Evolutionary conservation across 1,140 invertebrate genomes (phyloP).

Genomic region (Papilio aristodemus): DNA sequence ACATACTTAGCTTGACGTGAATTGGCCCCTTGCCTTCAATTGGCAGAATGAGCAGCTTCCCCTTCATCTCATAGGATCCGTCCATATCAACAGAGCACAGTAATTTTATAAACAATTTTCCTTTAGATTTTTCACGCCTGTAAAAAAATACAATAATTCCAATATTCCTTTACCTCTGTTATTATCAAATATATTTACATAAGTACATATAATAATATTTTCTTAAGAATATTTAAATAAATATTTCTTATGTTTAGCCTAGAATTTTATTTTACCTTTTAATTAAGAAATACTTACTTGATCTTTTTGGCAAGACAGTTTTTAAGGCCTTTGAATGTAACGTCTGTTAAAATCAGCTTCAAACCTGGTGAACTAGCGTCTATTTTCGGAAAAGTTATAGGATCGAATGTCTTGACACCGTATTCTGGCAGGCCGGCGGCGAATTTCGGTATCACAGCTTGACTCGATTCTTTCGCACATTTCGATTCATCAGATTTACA

Average conservation of each 20-base stretch:
- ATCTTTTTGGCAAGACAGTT: constrained; percentile 44
- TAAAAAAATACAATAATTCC: constrained; percentile 40
- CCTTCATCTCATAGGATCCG: constrained; percentile 50
- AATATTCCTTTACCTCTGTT: not conserved
- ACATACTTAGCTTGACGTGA: constrained; percentile 45
- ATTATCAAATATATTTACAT: no score
- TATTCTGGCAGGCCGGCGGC: constrained; percentile 50
- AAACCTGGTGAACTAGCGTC: constrained; percentile 43
- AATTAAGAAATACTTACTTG: no score
- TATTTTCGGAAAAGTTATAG: constrained; percentile 44
- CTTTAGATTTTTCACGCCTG: constrained; percentile 34
- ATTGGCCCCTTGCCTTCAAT: constrained; percentile 46
- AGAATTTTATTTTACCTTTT: no score
- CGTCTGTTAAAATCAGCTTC: constrained; percentile 46
- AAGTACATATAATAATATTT: not conserved
- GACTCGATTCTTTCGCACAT: constrained; percentile 46
- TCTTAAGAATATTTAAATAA: no score
- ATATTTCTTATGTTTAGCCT: no score
- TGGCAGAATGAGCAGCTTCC: constrained; percentile 42
- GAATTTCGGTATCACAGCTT: constrained; percentile 43
- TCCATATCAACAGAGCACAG: constrained; percentile 39
- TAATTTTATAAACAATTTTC: constrained; percentile 37
- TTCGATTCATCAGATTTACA: constrained; percentile 48
- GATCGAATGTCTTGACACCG: constrained; percentile 46
- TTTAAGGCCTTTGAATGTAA: constrained; percentile 45